These are phyloP conservation scores for Petrolisthes manimaculis DNA, from an alignment of 2,888 invertebrate species.

Conservation along the genomic window DNA sequence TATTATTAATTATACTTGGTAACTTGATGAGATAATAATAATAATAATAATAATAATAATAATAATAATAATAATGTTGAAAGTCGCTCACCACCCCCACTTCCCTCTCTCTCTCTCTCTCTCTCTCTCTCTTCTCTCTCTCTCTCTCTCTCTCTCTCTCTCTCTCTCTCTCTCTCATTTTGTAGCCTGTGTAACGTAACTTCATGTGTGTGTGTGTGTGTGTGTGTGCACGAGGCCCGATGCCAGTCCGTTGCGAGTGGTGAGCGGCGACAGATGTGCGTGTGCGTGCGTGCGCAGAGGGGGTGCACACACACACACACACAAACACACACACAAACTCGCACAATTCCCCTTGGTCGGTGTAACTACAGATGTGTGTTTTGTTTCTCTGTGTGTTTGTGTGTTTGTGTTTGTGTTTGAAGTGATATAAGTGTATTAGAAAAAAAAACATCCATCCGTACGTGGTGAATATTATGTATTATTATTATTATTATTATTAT, in stretches of 20 bases:
- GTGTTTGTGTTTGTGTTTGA: too few relatives aligned
- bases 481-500: too few relatives aligned
- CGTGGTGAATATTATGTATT: too few relatives aligned
- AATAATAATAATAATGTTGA: background rate
- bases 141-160: background rate
- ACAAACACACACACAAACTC: background rate
- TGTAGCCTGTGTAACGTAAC: background rate
- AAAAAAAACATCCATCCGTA: too few relatives aligned
- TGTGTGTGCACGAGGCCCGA: conserved; percentile 25
- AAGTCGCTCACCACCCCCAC: background rate
- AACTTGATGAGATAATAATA: too few relatives aligned
- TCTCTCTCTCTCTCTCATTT: background rate
- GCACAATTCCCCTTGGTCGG: background rate
- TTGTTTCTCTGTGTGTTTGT: too few relatives aligned
- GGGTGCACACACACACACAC: conserved; percentile 17
- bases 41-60: background rate
- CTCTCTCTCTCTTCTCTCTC: background rate
- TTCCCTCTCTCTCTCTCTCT: background rate
- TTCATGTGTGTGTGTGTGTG: conserved; percentile 22
- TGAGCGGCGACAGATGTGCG: conserved; percentile 58
- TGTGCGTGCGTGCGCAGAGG: conserved; percentile 31
- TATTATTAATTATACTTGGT: too few relatives aligned
- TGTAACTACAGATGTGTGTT: conserved; percentile 2
- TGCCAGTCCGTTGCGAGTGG: conserved; percentile 55
- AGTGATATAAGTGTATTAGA: too few relatives aligned